Evolutionary conservation across 1,140 invertebrate species (phyloP).

Genomic region (Polyergus mexicanus): DNA sequence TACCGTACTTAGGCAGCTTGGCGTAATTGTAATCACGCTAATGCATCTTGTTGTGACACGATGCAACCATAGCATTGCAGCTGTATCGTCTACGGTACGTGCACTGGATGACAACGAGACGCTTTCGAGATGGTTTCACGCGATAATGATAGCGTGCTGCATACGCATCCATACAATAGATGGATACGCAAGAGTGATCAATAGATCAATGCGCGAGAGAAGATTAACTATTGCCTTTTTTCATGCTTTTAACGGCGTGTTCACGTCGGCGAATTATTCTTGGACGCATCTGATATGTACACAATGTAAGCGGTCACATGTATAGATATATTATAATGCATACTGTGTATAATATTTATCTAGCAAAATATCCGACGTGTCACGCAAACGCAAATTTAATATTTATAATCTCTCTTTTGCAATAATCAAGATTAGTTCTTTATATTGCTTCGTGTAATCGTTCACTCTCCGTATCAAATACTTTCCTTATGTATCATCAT

Average conservation of each 20-base stretch:
- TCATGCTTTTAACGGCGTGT: constrained; percentile 41
- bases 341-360: constrained; percentile 11
- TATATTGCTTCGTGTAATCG: neutral
- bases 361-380: neutral
- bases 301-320: neutral
- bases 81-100: constrained; percentile 51
- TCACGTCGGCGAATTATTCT: constrained; percentile 27
- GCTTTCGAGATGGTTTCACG: constrained; percentile 64
- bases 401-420: constrained; percentile 29
- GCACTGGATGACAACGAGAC: constrained; percentile 63
- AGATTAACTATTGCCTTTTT: constrained; percentile 47
- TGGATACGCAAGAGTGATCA: constrained; percentile 59
- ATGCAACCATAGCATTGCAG: constrained; percentile 24
- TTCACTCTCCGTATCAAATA: neutral
- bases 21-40: constrained; percentile 78
- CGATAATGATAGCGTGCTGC: constrained; percentile 61
- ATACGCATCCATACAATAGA: constrained; percentile 48
- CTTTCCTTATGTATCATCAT: neutral
- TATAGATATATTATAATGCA: neutral
- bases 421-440: neutral
- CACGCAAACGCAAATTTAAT: constrained; percentile 32
- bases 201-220: constrained; percentile 57
- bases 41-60: constrained; percentile 67
- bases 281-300: constrained; percentile 29
- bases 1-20: constrained; percentile 68